Evolutionary conservation across 2,113 vertebrate species (phyloP).

Genomic region (Alexandromys fortis): DNA sequence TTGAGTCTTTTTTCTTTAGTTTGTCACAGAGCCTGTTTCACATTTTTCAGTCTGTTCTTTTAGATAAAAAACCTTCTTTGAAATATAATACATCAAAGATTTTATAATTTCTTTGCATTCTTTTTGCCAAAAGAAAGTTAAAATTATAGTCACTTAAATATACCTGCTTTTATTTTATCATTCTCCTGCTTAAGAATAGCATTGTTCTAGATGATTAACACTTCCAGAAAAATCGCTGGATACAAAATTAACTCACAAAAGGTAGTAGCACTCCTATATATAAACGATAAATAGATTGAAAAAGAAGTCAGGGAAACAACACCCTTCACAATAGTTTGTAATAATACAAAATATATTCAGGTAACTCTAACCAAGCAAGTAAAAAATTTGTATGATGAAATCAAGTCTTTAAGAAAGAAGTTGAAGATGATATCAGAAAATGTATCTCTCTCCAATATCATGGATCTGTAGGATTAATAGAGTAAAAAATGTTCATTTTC

Average conservation of each 20-base stretch:
- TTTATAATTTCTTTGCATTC: neutral
- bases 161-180: neutral
- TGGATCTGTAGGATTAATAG: neutral
- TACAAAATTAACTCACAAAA: neutral
- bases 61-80: conserved; percentile 15
- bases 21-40: neutral
- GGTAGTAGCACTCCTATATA: neutral
- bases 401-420: neutral
- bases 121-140: conserved; percentile 7
- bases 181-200: neutral
- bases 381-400: neutral
- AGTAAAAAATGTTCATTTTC: neutral
- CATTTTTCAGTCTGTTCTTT: neutral
- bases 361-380: neutral
- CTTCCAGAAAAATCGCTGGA: neutral
- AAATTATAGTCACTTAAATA: neutral
- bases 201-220: conserved; percentile 1
- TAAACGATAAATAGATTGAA: neutral
- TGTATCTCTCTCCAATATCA: neutral
- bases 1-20: neutral
- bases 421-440: neutral
- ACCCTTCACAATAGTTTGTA: neutral
- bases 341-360: neutral
- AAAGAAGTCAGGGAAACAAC: neutral
- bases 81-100: neutral